phyloP scores from a whole-genome alignment of 2,888 invertebrate genomes.

The Lapara coniferarum region DNA sequence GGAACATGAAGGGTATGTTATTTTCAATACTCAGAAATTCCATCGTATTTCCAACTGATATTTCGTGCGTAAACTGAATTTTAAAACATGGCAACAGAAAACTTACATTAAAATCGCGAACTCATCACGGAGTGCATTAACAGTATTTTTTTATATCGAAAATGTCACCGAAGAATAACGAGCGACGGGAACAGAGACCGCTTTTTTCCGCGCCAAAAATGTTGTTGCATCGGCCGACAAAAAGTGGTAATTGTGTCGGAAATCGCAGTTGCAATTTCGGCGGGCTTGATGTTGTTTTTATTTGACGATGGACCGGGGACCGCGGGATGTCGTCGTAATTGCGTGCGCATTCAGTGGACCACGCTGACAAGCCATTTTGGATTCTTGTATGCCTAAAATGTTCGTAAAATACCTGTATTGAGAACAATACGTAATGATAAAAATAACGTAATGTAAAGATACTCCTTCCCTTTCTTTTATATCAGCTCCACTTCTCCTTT shows the following conservation, averaged over 20 bases:
- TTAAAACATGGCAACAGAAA: background rate
- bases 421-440: no score
- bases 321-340: slow-evolving; percentile 53
- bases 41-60: no score
- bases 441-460: no score
- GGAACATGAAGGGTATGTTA: no score
- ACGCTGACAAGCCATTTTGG: slow-evolving; percentile 41
- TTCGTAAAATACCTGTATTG: slow-evolving; percentile 19
- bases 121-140: slow-evolving; percentile 19
- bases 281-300: slow-evolving; percentile 60
- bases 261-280: slow-evolving; percentile 67
- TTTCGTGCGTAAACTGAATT: no score
- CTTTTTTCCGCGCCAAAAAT: slow-evolving; percentile 52
- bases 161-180: slow-evolving; percentile 25
- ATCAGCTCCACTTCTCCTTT: no score
- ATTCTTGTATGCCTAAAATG: slow-evolving; percentile 38
- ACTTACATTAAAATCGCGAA: slow-evolving; percentile 32
- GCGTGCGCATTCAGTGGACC: slow-evolving; percentile 33
- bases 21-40: no score
- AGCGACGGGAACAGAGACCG: slow-evolving; percentile 24
- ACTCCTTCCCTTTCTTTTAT: no score
- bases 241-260: slow-evolving; percentile 69
- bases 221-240: slow-evolving; percentile 60
- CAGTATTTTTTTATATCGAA: slow-evolving; percentile 19
- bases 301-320: slow-evolving; percentile 1